Percentiles rank a stretch among this genome's conserved stretches.
These are phyloP conservation scores for Pachyramphus minor DNA, from an alignment of 2,113 vertebrate genomes.

Conservation along the genomic window DNA sequence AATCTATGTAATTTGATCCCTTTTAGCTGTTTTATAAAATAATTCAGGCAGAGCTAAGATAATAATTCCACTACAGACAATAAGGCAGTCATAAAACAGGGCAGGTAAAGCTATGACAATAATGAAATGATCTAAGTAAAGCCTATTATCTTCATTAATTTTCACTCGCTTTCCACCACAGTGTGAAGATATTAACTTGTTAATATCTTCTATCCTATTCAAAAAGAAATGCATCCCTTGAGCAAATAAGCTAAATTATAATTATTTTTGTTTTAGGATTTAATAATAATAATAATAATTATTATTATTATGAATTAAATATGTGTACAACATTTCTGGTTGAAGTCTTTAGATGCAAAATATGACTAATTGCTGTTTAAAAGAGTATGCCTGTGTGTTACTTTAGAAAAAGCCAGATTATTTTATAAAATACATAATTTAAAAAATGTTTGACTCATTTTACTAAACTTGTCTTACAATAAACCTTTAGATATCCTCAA, in stretches of 20 bases:
- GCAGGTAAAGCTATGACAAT: constrained; percentile 42
- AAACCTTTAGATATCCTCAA: neutral
- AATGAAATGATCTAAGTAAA: constrained; percentile 46
- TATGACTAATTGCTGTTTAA: neutral
- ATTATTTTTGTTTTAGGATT: constrained; percentile 15
- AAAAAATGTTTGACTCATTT: neutral
- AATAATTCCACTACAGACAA: constrained; percentile 6
- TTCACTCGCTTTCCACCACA: constrained; percentile 42
- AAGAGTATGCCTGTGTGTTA: neutral
- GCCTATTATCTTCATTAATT: constrained; percentile 65
- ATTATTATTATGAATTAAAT: constrained; percentile 9
- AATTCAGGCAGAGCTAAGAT: neutral
- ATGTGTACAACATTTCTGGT: neutral
- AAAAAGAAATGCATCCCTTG: constrained; percentile 25
- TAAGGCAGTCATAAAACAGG: neutral
- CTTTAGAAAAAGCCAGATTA: neutral
- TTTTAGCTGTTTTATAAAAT: constrained; percentile 21
- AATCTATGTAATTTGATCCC: neutral
- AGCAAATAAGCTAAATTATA: constrained; percentile 38
- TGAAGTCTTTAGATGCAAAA: neutral
- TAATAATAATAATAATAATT: constrained; percentile 4
- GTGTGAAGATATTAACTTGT: constrained; percentile 49
- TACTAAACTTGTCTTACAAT: neutral
- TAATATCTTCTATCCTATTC: constrained; percentile 35
- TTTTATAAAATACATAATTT: neutral